Base-by-base conservation (phyloP, 2,797 vertebrate species). In the Sebastes reedi region DNA sequence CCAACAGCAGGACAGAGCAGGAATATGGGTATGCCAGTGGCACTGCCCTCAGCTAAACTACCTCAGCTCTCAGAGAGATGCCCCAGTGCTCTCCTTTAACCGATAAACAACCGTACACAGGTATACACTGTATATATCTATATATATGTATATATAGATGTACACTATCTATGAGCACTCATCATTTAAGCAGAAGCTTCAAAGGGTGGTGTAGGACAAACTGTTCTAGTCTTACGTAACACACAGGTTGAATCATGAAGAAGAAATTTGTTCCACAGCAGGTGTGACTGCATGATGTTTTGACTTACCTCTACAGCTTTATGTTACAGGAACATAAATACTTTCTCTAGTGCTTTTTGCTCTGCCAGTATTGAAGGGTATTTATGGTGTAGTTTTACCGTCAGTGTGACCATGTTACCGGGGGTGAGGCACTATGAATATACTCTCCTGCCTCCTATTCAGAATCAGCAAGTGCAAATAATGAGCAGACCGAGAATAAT, bases 1-100 rank as follows among this genome's bases (percentile, higher is more conserved):
- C 75, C 68, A 71, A 50, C 85, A 83, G 30, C 69, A 66, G 70
- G 55, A 55, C 64, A 75, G 77, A 76, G 69, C 7, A 36, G 64
- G 61, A 83, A 78, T 67, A 50, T 55, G 46, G 58, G 60, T 64
- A 78, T 54, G 86, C 87, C 82, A 54, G 68, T 66, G 79, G 84
- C 78, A 70, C 67, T 72, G 84, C 89, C 88, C 75, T 80, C 71
- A 86, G 85, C 88, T 73, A 82, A 87, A 87, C 56, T 25, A 65
- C 59, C 75, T 67, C 56, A 72, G 71, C 68, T 82, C 73, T 74
- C 62, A 59, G 72, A n/a, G 55, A 73, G 62, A 56, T 18, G 30
- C 73, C 29, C 27, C 67, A 56, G 29, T 27, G 34, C 29, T 55
- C 55, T 0, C 0, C 24, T 56, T 56, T 24, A 56, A 52, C 20